Evolutionary conservation across 2,888 invertebrate species (phyloP).

Genomic region (Pandemis cinnamomeana): DNA sequence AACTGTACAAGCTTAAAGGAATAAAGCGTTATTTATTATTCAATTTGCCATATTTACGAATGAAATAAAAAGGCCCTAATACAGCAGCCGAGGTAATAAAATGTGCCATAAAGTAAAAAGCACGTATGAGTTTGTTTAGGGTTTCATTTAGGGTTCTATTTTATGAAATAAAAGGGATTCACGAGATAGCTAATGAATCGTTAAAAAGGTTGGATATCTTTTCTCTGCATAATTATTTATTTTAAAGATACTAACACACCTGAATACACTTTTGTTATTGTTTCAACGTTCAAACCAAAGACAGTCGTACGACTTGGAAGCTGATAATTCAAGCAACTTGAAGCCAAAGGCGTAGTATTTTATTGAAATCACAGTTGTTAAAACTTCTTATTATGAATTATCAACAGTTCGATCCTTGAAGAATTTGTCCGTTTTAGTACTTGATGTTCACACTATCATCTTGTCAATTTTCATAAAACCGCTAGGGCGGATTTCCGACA

Average conservation of each 20-base stretch:
- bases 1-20: constrained; percentile 2
- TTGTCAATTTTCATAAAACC: too few species aligned
- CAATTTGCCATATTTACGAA: constrained; percentile 13
- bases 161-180: constrained; percentile 4
- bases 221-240: too few species aligned
- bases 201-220: neutral
- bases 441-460: too few species aligned
- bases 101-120: constrained; percentile 9
- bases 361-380: too few species aligned
- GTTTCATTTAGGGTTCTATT: constrained; percentile 1
- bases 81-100: constrained; percentile 1
- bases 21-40: constrained; percentile 6
- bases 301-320: neutral
- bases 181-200: neutral
- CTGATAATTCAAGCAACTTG: neutral
- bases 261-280: too few species aligned
- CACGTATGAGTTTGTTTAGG: constrained; percentile 12
- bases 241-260: too few species aligned
- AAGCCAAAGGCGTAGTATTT: too few species aligned
- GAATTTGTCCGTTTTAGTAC: too few species aligned
- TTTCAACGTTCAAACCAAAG: too few species aligned
- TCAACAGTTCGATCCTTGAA: too few species aligned
- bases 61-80: constrained; percentile 10
- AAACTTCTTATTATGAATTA: too few species aligned
- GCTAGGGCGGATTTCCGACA: too few species aligned